Conservation (phyloP, 2,888 invertebrate species). For the Tanytarsus gracilentus region DNA sequence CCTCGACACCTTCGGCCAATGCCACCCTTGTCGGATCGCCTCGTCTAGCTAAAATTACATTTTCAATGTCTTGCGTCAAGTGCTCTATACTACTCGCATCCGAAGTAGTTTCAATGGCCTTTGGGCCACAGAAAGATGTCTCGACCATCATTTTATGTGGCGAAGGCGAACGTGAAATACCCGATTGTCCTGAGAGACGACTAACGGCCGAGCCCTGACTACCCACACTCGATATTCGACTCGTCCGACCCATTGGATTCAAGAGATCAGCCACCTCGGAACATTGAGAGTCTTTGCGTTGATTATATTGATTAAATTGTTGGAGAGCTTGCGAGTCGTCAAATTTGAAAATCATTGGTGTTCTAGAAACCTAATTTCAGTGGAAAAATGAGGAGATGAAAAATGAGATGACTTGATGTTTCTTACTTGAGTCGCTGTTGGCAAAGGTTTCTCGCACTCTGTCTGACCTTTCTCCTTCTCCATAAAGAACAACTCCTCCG, state of each 20-base stretch:
- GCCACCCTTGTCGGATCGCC: conserved; percentile 57
- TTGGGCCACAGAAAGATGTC: conserved; percentile 83
- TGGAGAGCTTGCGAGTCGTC: conserved; percentile 43
- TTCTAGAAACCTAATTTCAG: conserved; percentile 38
- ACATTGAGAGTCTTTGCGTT: conserved; percentile 64
- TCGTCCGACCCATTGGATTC: conserved; percentile 68
- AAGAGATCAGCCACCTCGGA: conserved; percentile 68
- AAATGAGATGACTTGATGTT: neutral
- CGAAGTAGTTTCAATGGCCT: conserved; percentile 51
- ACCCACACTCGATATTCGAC: conserved; percentile 72
- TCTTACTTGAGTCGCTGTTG: conserved; percentile 16
- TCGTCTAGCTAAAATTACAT: conserved; percentile 50
- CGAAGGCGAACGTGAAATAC: conserved; percentile 64
- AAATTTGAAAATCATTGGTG: conserved; percentile 44
- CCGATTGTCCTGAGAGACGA: conserved; percentile 49
- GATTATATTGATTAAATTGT: conserved; percentile 42
- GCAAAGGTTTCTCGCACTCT: conserved; percentile 22
- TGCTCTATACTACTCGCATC: conserved; percentile 46
- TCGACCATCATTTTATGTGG: conserved; percentile 86
- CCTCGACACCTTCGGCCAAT: conserved; percentile 53
- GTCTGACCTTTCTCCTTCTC: conserved; percentile 48
- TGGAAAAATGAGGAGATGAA: conserved; percentile 31
- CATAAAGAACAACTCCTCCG: conserved; percentile 78
- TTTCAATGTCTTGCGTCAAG: conserved; percentile 48
- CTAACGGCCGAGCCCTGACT: conserved; percentile 62